Conservation (phyloP, 1,140 invertebrate species). For the Cydia fagiglandana region DNA sequence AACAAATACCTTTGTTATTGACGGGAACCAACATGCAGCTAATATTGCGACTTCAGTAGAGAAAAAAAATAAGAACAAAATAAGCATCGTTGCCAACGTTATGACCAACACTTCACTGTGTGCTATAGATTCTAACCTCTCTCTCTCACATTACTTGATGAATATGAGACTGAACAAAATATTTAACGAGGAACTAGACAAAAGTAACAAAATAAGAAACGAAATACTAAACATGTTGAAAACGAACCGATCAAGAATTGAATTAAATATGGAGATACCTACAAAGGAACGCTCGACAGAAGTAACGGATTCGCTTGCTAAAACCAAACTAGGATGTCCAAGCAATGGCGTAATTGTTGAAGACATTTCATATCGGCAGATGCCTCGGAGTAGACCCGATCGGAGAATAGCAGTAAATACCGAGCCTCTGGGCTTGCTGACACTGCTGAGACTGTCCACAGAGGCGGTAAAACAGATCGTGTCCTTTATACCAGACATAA, state of each 20-base stretch:
- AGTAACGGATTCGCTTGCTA: conserved; percentile 53
- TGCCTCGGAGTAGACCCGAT: background rate
- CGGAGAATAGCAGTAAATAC: conserved; percentile 61
- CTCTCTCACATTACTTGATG: background rate
- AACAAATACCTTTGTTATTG: background rate
- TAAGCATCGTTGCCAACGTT: background rate
- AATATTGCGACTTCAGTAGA: background rate
- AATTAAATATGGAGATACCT: conserved; percentile 51
- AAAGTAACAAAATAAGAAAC: conserved; percentile 45
- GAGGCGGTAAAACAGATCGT: conserved; percentile 55
- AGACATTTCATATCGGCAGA: conserved; percentile 35
- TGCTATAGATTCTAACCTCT: background rate
- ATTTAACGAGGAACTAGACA: conserved; percentile 44
- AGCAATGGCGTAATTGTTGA: conserved; percentile 36
- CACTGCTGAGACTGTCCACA: conserved; percentile 55
- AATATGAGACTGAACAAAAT: conserved; percentile 41
- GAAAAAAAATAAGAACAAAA: background rate
- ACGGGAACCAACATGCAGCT: background rate
- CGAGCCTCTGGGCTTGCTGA: conserved; percentile 58
- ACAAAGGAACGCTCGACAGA: conserved; percentile 58
- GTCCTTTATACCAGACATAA: conserved; percentile 55
- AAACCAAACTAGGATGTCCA: conserved; percentile 29
- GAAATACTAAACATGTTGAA: conserved; percentile 42
- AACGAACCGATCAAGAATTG: conserved; percentile 34
- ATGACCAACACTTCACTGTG: conserved; percentile 8